Evolutionary conservation across 2,888 invertebrate species (phyloP).

Genomic region (Nemapogon koenigi): DNA sequence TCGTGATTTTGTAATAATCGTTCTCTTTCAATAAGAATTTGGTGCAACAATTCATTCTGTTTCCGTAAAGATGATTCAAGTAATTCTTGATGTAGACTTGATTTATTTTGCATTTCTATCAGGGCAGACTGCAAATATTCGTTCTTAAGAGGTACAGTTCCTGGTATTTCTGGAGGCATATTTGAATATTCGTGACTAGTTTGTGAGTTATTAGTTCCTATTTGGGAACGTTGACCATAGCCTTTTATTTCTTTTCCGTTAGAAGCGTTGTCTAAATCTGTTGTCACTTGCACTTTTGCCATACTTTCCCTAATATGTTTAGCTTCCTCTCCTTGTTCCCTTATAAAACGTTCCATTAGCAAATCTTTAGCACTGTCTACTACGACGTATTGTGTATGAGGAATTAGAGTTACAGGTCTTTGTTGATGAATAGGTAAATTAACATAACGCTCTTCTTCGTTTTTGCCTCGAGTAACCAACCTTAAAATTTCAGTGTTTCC

Average conservation of each 20-base stretch:
- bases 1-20: slow-evolving; percentile 65
- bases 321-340: slow-evolving; percentile 76
- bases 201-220: slow-evolving; percentile 35
- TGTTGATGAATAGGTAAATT: slow-evolving; percentile 60
- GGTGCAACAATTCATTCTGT: slow-evolving; percentile 77
- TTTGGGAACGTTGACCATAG: slow-evolving; percentile 43
- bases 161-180: slow-evolving; percentile 36
- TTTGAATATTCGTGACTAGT: slow-evolving; percentile 35
- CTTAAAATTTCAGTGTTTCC: slow-evolving; percentile 86
- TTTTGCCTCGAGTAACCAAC: slow-evolving; percentile 76
- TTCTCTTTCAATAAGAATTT: slow-evolving; percentile 77
- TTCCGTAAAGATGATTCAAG: slow-evolving; percentile 73
- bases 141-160: slow-evolving; percentile 47
- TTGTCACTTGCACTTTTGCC: slow-evolving; percentile 28
- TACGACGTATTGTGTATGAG: slow-evolving; percentile 68
- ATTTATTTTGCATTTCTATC: slow-evolving; percentile 59
- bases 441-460: slow-evolving; percentile 69
- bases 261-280: slow-evolving; percentile 52
- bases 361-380: slow-evolving; percentile 84
- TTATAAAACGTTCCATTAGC: slow-evolving; percentile 82
- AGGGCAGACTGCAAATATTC: slow-evolving; percentile 48
- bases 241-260: slow-evolving; percentile 59
- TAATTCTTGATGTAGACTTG: slow-evolving; percentile 67
- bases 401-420: slow-evolving; percentile 60
- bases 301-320: slow-evolving; percentile 63